These are phyloP conservation scores for Pristionchus fissidentatus DNA, from an alignment of 2,888 invertebrate species.

Conservation along the genomic window DNA sequence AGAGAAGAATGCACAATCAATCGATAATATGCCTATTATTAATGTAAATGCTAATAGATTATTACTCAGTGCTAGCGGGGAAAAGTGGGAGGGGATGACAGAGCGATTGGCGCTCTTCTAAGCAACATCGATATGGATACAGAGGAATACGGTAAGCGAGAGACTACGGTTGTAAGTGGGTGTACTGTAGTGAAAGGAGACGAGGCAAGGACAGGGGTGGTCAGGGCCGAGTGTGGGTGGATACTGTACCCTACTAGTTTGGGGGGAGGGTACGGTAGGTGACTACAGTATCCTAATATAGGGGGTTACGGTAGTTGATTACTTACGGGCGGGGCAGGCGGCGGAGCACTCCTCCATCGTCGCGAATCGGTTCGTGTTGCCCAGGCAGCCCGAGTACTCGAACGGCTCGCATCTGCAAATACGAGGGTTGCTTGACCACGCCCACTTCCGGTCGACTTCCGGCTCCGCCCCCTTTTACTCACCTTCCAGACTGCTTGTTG, in stretches of 20 bases:
- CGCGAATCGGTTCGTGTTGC: constrained; percentile 66
- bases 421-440: neutral
- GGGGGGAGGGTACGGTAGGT: neutral
- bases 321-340: constrained; percentile 64
- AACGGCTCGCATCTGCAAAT: constrained; percentile 59
- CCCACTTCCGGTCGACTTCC: neutral
- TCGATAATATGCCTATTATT: constrained; percentile 46
- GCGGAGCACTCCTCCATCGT: constrained; percentile 63
- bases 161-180: neutral
- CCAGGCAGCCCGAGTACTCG: constrained; percentile 65
- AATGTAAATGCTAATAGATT: constrained; percentile 15
- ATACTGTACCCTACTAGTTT: neutral
- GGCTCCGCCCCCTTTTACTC: constrained; percentile 49
- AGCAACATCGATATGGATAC: constrained; percentile 27
- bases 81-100: neutral
- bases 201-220: constrained; percentile 4
- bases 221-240: neutral
- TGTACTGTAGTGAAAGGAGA: neutral
- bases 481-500: constrained; percentile 57
- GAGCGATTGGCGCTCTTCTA: neutral
- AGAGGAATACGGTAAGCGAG: constrained; percentile 19
- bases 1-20: constrained; percentile 14
- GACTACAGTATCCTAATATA: neutral
- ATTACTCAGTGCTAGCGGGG: constrained; percentile 14
- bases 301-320: constrained; percentile 37